These are phyloP conservation scores for Myiotriccus ornatus DNA, from an alignment of 2,797 vertebrate genomes.

Conservation along the genomic window DNA sequence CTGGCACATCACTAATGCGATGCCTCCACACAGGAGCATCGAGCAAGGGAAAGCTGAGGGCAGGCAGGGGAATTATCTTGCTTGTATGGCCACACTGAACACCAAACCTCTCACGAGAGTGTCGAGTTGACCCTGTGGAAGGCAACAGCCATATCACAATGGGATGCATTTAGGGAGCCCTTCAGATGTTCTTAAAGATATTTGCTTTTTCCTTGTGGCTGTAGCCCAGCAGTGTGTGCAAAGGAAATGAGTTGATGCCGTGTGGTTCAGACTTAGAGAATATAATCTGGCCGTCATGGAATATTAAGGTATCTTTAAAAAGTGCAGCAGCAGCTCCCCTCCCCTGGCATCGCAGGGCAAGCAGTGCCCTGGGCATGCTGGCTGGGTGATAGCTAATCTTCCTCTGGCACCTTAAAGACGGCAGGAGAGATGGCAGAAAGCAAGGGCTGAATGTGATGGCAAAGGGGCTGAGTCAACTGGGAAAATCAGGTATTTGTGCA, in stretches of 20 bases:
- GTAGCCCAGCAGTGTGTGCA: neutral
- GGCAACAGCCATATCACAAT: fast-evolving
- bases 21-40: fast-evolving
- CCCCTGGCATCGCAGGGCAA: neutral
- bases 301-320: neutral
- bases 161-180: neutral
- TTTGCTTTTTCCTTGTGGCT: neutral
- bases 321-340: neutral
- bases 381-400: neutral
- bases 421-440: fast-evolving
- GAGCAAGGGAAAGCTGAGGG: neutral
- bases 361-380: neutral
- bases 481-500: neutral
- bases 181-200: neutral
- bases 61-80: too few relatives aligned
- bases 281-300: neutral
- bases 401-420: neutral
- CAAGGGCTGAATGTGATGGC: neutral
- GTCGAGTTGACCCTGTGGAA: neutral
- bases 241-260: neutral
- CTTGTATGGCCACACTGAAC: fast-evolving
- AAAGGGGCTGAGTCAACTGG: neutral
- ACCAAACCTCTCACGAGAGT: fast-evolving
- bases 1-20: fast-evolving
- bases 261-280: neutral